Evolutionary conservation across 2,113 vertebrate species (phyloP), one percentile per base, ranked within the genome.

Genomic region (Callocephalon fimbriatum): DNA sequence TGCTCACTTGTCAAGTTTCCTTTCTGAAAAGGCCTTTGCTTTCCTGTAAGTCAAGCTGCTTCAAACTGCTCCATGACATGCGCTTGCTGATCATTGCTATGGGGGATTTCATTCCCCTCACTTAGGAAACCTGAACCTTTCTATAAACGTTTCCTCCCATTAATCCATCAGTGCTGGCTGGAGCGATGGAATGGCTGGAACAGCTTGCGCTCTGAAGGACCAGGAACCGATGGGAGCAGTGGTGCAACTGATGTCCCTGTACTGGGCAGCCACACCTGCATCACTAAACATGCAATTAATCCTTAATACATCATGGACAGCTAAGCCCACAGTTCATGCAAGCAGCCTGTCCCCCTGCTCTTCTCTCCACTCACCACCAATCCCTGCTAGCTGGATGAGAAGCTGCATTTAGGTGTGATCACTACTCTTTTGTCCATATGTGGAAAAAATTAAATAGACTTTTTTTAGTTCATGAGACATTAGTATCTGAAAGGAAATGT

Each of bases 71-170:
- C 62, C n/a, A 3, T 37, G 58, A 44, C 67, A 73, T 10, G 77
- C 78, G 56, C 77, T 65, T 4, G 11, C 63, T 73, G 71, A 44
- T 92, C 56, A 18, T 7, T 90, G 91, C 86, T 76, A 75, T 45
- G 50, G 63, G 73, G 79, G 54, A 31, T 48, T 93, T 96, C 79
- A 91, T 86, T 95, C 86, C 80, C 37, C 76, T 91, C 61, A 2
- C 80, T 93, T 32, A 10, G 70, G 94, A 96, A 96, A 96, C 76
- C 86, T 56, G 89, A 96, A 87, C 73, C 93, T 66, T 93, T 90
- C 90, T 74, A 82, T 82, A 86, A 89, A 91, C 88, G 92, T 90
- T 97, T 94, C 90, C 75, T 93, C 37, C 75, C 78, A 17, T 58
- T 82, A 96, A 97, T 95, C 66, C 70, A 62, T 83, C 82, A 79